Evolutionary conservation across 2,888 invertebrate species (phyloP).

Genomic region (Oxytorus armatus): DNA sequence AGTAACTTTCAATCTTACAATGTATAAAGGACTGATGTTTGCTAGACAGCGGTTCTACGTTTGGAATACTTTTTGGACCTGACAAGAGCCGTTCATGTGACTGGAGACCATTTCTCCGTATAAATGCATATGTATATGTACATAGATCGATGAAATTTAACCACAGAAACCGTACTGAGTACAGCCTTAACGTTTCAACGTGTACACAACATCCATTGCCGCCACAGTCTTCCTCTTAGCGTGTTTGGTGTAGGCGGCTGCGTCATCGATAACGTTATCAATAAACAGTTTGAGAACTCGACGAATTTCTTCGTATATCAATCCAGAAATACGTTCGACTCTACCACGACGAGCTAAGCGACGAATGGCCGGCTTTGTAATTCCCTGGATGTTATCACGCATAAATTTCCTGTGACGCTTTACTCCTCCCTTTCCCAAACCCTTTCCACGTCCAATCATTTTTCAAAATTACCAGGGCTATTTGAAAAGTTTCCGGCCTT

Average conservation of each 20-base stretch:
- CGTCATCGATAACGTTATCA: slow-evolving; percentile 83
- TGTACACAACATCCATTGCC: slow-evolving; percentile 21
- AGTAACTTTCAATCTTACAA: too few species aligned
- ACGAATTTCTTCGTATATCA: slow-evolving; percentile 92
- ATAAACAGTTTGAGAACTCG: slow-evolving; percentile 90
- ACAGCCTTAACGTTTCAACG: slow-evolving; percentile 17
- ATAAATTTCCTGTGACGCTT: slow-evolving; percentile 93
- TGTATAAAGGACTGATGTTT: too few species aligned
- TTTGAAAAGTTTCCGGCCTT: too few species aligned
- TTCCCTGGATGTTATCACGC: slow-evolving; percentile 92
- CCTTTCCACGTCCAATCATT: slow-evolving; percentile 93
- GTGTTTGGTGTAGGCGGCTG: slow-evolving; percentile 24
- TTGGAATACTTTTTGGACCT: slow-evolving; percentile 20
- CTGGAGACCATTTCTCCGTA: not conserved
- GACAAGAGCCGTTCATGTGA: slow-evolving; percentile 15
- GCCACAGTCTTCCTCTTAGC: slow-evolving; percentile 32
- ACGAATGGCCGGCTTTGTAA: slow-evolving; percentile 91
- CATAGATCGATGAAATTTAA: not conserved
- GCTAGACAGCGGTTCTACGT: too few species aligned
- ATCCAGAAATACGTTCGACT: slow-evolving; percentile 90
- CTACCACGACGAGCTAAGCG: slow-evolving; percentile 86
- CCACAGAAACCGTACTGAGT: slow-evolving; percentile 27
- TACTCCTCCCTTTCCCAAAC: slow-evolving; percentile 87
- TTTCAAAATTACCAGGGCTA: too few species aligned
- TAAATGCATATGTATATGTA: too few species aligned